Evolutionary conservation across 2,113 vertebrate genomes (phyloP), one percentile per base, ranked within the genome.

Genomic region (Prolemur simus): DNA sequence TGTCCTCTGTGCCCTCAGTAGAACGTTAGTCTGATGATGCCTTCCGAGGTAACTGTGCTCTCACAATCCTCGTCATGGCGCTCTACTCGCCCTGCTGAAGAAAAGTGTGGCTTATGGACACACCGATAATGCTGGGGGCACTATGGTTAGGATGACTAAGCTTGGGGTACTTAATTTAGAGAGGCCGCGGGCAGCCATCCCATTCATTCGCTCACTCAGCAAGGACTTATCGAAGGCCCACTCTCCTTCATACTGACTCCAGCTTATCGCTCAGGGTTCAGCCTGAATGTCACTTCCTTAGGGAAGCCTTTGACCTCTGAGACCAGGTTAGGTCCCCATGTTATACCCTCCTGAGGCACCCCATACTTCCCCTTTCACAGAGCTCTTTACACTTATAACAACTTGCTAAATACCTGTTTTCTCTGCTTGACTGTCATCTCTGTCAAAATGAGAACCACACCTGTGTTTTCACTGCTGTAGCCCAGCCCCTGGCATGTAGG

Each of bases 341-440:
- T 58, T 52, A n/a, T 34, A 47, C 58, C 58, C 91, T 88, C 34
- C 73, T 10, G 47, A 92, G 81, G 64, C 80, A 74, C 74, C 18
- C 56, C 60, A 39, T 4, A 95, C 94, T 98, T 97, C 96, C 96
- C 81, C 87, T 97, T 98, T 95, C 87, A 95, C 69, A 96, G 52
- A 95, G 69, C 39, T 80, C 42, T 94, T 54, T 68, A 56, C 39
- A 37, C 47, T 73, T 87, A 15, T 0, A 64, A 27, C 12, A 29
- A 45, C 21, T 58, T 39, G 27, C 42, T 81, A 58, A 66, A 34
- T 74, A 94, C 54, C 85, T 91, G 58, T 6, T 74, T 73, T 42
- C 37, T 78, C 49, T 82, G 49, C 42, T 64, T 45, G 3, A n/a
- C 27, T 60, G 0, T 12, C 47, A 83, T 23, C 54, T 60, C 64